Base-by-base conservation (phyloP, 1,140 invertebrate genomes). In the Lordiphosa mommai region DNA sequence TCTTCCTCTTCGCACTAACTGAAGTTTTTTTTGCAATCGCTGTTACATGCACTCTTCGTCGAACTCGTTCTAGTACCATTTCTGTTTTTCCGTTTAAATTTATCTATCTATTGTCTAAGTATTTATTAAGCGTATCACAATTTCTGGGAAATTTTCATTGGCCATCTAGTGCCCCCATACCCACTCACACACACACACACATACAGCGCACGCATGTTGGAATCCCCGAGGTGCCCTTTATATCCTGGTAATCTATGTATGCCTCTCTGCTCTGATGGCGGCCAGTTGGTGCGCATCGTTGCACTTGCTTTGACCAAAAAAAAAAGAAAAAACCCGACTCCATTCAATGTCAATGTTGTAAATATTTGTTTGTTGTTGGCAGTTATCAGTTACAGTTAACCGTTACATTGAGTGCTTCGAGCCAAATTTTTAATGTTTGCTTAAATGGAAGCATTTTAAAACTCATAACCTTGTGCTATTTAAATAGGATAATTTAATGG, bases 311-410 rank as follows among this genome's bases (percentile, higher is more conserved):
- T 51, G 44, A 34, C 53, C 9, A 33, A 44, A 57, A 67, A 55
- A 40, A 20, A 40, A 20, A n/a, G 1, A 38, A 38, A 38, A 14
- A 14, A 14, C 7, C n/a, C 38, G 30, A 17, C 37, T 16, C 40
- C 30, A 36, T 48, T 68, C 77, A 82, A 82, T 82, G 77, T 64
- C 77, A 82, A 76, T 72, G 61, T 46, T 66, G 58, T 55, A 47
- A 50, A 61, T 34, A 44, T 36, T 34, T 34, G 34, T 49, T 17
- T 14, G 40, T 17, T 29, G 43, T 14, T 29, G 27, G 12, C 32
- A 10, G 32, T 36, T 56, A 55, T 55, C 50, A 65, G 50, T 57
- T 40, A 43, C 27, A 10, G 14, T 30, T 46, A 29, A 43, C 7
- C 56, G 23, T 52, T 55, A 34, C 29, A 14, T 20, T 16, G 17